Evolutionary conservation across 2,113 vertebrate species (phyloP), one percentile per base, ranked within the genome.

Genomic region (Brienomyrus brachyistius): DNA sequence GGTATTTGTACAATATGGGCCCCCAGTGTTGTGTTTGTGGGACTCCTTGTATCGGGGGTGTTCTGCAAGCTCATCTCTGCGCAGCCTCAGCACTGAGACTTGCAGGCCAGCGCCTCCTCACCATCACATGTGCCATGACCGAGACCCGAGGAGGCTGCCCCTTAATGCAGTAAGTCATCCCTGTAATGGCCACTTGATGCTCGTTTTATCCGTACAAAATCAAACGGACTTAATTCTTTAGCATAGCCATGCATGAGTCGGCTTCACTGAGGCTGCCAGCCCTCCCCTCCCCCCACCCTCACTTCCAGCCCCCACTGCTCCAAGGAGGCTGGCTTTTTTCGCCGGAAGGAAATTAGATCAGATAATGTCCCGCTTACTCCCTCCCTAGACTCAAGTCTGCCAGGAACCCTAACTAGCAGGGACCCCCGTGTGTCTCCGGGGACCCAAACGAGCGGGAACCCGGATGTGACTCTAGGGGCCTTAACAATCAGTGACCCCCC

Each of bases 321-420:
- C 54, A 88, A 89, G 90, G 90, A 91, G 91, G 91, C 91, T 92
- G 90, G 70, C 88, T 90, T 92, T 91, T 90, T 77, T 90, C 62
- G 89, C 91, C 90, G 83, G 74, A 92, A 90, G 91, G 91, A 93
- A 93, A 93, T 92, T 91, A 91, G 91, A 92, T 91, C 93, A 92
- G 91, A 92, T 92, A 92, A 92, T 91, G 91, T 91, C 91, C 80
- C 91, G 91, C 87, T 88, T 56, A 21, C 56, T 86, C 86, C 11
- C 11, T 27, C 56, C 87, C 87, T 21, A 51, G 87, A 88, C 56
- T 13, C 74, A 43, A 27, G n/a, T 70, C n/a, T 27, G 6, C n/a
- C 27, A 10, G 59, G n/a, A 66, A 10, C 59, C 59, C 23, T 66
- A 66, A n/a, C 59, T 27, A 66, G 59, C 59, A 66, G 23, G 59